A percentile compares a stretch with the other conserved stretches of the same genome.
phyloP scores from a whole-genome alignment of 2,888 invertebrate species.

The Drymonia ruficornis region DNA sequence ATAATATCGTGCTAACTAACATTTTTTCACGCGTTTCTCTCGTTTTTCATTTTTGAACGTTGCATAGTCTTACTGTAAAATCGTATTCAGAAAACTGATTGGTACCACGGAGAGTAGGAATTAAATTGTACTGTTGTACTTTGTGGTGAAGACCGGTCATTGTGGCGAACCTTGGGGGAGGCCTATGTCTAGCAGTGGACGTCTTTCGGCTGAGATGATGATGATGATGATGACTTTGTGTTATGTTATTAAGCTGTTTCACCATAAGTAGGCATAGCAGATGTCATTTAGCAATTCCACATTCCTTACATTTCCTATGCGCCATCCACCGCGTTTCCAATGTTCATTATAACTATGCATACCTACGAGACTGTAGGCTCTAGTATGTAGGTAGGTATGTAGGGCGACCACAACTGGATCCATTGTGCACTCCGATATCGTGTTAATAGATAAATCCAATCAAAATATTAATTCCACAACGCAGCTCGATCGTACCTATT shows the following conservation, averaged over 20 bases:
- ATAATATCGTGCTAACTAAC: conserved; percentile 5
- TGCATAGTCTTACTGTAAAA: too few species aligned
- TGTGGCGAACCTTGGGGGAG: too few species aligned
- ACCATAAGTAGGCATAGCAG: conserved; percentile 13
- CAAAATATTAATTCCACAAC: conserved; percentile 81
- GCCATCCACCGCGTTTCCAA: conserved; percentile 26
- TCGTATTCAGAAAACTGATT: too few species aligned
- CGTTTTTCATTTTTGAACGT: not conserved
- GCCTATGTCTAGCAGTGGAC: too few species aligned
- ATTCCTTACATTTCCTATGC: conserved; percentile 36
- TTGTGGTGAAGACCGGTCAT: too few species aligned
- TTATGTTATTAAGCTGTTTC: not conserved
- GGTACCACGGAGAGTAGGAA: too few species aligned
- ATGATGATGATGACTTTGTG: too few species aligned
- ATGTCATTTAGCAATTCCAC: conserved; percentile 33
- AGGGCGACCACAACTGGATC: conserved; percentile 48
- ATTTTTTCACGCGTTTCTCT: not conserved
- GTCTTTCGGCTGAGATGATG: too few species aligned
- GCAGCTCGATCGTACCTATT: conserved; percentile 64
- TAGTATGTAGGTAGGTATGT: conserved; percentile 22
- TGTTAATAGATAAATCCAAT: conserved; percentile 83
- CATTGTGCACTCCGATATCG: conserved; percentile 69
- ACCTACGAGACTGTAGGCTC: conserved; percentile 14
- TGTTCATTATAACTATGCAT: conserved; percentile 36
- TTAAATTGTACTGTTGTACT: too few species aligned